Base-by-base conservation (phyloP, 2,113 vertebrate genomes). In the Engraulis encrasicolus region DNA sequence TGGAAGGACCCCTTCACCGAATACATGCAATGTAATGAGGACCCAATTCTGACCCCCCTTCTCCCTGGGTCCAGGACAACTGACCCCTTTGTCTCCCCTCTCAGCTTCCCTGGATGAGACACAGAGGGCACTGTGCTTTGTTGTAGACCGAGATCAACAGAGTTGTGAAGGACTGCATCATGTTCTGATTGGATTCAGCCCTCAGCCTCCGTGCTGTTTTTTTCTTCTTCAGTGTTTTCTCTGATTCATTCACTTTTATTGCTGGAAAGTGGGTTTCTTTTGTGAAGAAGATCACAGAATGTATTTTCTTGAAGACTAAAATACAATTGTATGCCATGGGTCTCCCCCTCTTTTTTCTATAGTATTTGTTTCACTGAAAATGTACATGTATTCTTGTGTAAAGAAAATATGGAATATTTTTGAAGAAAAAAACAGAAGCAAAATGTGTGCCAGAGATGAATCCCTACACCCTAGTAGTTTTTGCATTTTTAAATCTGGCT, bases 401-500 rank as follows among this genome's bases (percentile, higher is more conserved):
- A 14, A 9, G n/a, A 58, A 82, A 85, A 52, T 78, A 11, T 2
- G 45, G 40, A 78, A 34, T 40, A 34, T 81, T 36, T 50, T 84
- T 58, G 58, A 17, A 20, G 34, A 82, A 82, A 17, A 38, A 20
- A 36, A 50, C 83, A 91, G 86, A 85, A 88, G 27, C n/a, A n/a
- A n/a, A n/a, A n/a, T n/a, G n/a, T n/a, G n/a, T n/a, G 34, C 82
- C 77, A 87, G 87, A n/a, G 91, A 91, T 91, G 86, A 90, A 92
- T 90, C 87, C 91, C 90, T 90, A 81, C 88, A 88, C 88, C 81
- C 71, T 52, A 85, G 66, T 79, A n/a, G n/a, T n/a, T n/a, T 81
- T 78, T 88, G 87, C 91, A 90, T 93, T 92, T n/a, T 92, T 90
- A 91, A 92, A 91, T 61, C 86, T 78, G 84, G 89, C 80, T 90